Evolutionary conservation across 2,888 invertebrate species (phyloP).

Genomic region (Ommatoiulus sabulosus): DNA sequence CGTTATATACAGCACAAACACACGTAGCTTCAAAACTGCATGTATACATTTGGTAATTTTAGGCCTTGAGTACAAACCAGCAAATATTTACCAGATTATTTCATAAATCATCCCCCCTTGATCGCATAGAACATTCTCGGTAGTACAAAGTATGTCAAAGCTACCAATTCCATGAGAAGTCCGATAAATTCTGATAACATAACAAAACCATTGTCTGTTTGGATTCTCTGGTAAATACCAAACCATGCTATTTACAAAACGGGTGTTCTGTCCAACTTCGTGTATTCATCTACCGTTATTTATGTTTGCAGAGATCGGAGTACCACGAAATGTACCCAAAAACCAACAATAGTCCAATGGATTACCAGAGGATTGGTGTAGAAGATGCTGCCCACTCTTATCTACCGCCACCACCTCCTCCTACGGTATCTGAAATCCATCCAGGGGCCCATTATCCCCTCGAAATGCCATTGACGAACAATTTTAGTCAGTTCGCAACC

Average conservation of each 20-base stretch:
- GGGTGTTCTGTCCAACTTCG: not conserved
- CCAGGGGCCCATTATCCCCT: not conserved
- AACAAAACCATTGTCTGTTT: not conserved
- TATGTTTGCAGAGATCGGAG: conserved; percentile 8
- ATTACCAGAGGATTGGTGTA: not conserved
- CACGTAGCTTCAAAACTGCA: no score
- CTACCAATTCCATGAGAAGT: not conserved
- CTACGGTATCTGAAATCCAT: not conserved
- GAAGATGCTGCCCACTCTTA: not conserved
- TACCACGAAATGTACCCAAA: conserved; percentile 8
- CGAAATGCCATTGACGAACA: not conserved
- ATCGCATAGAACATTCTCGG: not conserved
- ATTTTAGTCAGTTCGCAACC: not conserved
- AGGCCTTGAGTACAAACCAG: not conserved
- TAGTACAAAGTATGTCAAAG: not conserved
- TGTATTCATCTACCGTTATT: not conserved
- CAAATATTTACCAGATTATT: not conserved
- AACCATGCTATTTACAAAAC: not conserved
- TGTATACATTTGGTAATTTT: not conserved
- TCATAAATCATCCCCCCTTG: no score
- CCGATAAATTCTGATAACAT: not conserved
- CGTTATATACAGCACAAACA: no score
- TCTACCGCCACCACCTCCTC: not conserved
- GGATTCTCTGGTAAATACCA: not conserved
- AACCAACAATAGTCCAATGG: not conserved